Conservation (phyloP, 2,113 vertebrate genomes). For the Pelusios castaneus region DNA sequence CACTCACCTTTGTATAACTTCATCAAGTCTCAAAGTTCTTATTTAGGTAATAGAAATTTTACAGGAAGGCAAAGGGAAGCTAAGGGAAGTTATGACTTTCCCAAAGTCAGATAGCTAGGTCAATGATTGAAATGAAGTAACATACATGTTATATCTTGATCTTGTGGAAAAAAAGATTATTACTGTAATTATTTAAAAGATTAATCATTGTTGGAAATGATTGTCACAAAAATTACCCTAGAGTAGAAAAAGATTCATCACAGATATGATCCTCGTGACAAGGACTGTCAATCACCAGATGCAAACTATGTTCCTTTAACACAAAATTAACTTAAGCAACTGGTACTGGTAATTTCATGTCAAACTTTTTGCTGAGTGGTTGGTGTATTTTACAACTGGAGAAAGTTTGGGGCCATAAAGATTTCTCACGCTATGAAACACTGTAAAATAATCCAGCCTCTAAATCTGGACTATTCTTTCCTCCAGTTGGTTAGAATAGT, state of each 20-base stretch:
- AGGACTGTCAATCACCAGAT: constrained; percentile 40
- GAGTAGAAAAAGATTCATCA: constrained; percentile 57
- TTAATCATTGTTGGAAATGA: constrained; percentile 61
- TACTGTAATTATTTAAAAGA: constrained; percentile 53
- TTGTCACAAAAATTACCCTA: constrained; percentile 55
- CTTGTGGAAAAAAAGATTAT: constrained; percentile 25
- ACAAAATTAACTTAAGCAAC: constrained; percentile 24
- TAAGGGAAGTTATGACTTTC: constrained; percentile 9
- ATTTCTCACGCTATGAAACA: background rate
- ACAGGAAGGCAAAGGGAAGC: background rate
- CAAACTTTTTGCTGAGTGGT: constrained; percentile 28
- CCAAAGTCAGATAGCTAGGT: constrained; percentile 54
- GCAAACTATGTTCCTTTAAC: constrained; percentile 30
- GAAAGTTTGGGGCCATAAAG: background rate
- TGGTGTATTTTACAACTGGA: background rate
- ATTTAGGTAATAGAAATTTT: background rate
- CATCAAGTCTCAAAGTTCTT: background rate
- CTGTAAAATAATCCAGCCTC: background rate
- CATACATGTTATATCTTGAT: constrained; percentile 12
- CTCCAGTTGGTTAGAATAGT: background rate
- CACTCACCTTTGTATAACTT: background rate
- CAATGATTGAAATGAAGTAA: constrained; percentile 7
- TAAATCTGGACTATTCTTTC: background rate
- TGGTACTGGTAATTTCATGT: background rate
- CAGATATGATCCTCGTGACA: constrained; percentile 46